Evolutionary conservation across 2,888 invertebrate species (phyloP).

Genomic region (Eudasyphora cyanicolor): DNA sequence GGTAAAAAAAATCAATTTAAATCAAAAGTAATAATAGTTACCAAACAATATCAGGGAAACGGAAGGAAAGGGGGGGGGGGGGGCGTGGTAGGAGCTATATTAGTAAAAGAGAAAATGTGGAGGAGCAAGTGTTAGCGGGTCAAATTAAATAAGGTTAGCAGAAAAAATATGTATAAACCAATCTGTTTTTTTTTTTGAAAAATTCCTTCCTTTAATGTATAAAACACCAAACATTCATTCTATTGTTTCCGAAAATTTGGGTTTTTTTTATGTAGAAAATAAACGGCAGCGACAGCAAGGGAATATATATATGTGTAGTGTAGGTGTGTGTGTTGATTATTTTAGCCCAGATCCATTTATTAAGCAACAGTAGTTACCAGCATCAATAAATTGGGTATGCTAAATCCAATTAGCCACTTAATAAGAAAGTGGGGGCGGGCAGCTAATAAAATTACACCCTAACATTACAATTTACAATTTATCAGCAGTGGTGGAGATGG

Average conservation of each 20-base stretch:
- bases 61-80: not conserved
- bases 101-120: not conserved
- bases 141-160: not conserved
- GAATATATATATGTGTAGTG: no score
- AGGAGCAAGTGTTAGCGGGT: not conserved
- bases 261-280: constrained; percentile 1
- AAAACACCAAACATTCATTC: not conserved
- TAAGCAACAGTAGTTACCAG: no score
- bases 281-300: constrained; percentile 31
- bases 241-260: not conserved
- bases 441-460: constrained; percentile 9
- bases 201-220: not conserved
- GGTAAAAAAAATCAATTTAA: constrained; percentile 27
- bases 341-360: not conserved
- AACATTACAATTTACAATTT: constrained; percentile 45
- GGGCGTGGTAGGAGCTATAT: not conserved
- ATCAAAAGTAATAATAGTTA: constrained; percentile 4
- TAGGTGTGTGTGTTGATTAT: not conserved
- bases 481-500: constrained; percentile 13
- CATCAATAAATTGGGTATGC: no score
- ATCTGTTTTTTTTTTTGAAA: not conserved
- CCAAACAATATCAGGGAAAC: not conserved
- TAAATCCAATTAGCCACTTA: not conserved
- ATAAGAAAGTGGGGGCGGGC: not conserved
- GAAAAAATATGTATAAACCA: constrained; percentile 5